Base-by-base conservation (phyloP, 1,140 invertebrate species). In the Cydia fagiglandana region DNA sequence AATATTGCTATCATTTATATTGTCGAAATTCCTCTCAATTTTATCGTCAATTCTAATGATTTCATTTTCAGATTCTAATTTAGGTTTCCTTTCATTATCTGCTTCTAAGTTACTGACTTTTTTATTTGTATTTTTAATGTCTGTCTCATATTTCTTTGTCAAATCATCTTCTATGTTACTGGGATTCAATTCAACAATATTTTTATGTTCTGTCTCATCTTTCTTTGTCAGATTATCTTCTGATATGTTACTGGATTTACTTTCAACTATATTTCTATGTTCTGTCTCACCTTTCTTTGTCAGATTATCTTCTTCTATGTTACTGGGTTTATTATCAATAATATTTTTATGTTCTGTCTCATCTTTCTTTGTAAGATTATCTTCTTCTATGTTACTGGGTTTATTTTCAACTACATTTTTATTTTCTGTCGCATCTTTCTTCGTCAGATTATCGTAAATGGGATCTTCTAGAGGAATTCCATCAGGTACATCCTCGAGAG, bases 401-500 rank as follows among this genome's bases (percentile, higher is more conserved):
- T 56, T 30, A 61, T 53, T 30, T 34, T 61, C 6, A 53, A 61
- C 1, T 17, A 30, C 34, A 4, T 76, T 28, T 73, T 73, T 61
- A 77, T 77, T 74, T 82, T 78, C 6, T 80, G 10, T 47, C 13
- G 1, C 80, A 50, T 77, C 81, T 61, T 78, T 75, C 5, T 53
- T 45, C 1, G 81, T 86, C 12, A 91, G 79, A 73, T 89, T 89
- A 3, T 92, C 90, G 64, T 86, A 91, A 5, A 89, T 70, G 0
- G 89, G 90, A 41, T 92, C 88, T 61, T 92, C 90, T 2, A 91
- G 75, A 2, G 89, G 89, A 50, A 88, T 84, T 0, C 88, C 88
- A 75, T 89, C 88, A 10, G 89, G 87, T 17, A 91, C 86, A 64
- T 92, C 88, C 66, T 91, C 88, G 28, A 88, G 89, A 0, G 86